Base-by-base conservation (phyloP, 2,113 vertebrate species). In the Thalassoma bifasciatum region DNA sequence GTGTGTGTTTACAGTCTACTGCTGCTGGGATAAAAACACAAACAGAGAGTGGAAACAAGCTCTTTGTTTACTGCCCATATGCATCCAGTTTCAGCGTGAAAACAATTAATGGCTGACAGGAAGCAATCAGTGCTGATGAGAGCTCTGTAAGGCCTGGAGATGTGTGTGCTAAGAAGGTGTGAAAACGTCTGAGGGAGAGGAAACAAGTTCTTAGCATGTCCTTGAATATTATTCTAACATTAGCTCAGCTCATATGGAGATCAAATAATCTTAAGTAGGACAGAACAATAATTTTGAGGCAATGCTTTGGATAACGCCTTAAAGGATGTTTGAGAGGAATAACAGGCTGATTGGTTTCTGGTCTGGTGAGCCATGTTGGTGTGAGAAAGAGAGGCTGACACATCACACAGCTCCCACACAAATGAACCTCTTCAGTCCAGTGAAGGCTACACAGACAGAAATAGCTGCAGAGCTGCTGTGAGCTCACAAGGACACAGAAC, bases 381-480 rank as follows among this genome's bases (percentile, higher is more conserved):
- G 16, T 13, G 46, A 56, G 37, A 30, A 2, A 38, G 44, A 76
- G 54, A 77, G 23, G n/a, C 58, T 22, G 75, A 86, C 64, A 69
- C 47, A 46, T 19, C 49, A 65, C 36, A 53, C 38, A 14, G 24
- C 84, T n/a, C 79, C 79, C 81, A 84, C 88, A 71, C 70, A 52
- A 8, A 34, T 61, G 36, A 71, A 46, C 74, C 68, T 77, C 76
- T 69, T 26, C 75, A 73, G 66, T 53, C 67, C 58, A 24, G 9
- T 60, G 84, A 81, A 86, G 87, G 82, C 70, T 56, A 66, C 62
- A 10, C 22, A 4, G 77, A 79, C 84, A 79, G 46, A 72, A 90
- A 88, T 85, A 90, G 77, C 79, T 65, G 10, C 36, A 14, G 51
- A 10, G 37, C 63, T 64, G 56, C 13, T 61, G 71, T 44, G 24